These are phyloP conservation scores for Platysternon megacephalum DNA, from an alignment of 2,113 vertebrate species.

Conservation along the genomic window DNA sequence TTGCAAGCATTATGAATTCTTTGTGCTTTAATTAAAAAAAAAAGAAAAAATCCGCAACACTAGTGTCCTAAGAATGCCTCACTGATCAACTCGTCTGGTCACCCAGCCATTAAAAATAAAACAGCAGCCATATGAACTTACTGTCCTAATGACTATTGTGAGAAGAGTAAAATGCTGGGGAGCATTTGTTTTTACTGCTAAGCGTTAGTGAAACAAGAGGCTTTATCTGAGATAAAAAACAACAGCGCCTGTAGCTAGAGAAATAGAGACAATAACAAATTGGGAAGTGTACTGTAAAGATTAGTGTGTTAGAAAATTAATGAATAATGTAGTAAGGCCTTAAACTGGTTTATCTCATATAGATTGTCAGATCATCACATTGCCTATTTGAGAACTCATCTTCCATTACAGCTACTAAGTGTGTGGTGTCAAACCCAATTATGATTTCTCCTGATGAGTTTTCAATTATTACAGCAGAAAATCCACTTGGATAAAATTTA, in stretches of 20 bases:
- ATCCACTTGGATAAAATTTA: background rate
- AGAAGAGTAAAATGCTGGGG: background rate
- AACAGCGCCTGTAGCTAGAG: slow-evolving; percentile 8
- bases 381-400: slow-evolving; percentile 59
- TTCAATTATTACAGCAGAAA: slow-evolving; percentile 46
- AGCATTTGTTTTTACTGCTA: background rate
- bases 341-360: slow-evolving; percentile 64
- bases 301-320: slow-evolving; percentile 48
- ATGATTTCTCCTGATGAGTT: slow-evolving; percentile 33
- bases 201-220: slow-evolving; percentile 54
- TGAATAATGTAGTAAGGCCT: slow-evolving; percentile 64
- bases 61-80: background rate
- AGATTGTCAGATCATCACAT: slow-evolving; percentile 58
- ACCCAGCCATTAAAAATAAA: background rate
- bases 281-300: slow-evolving; percentile 50
- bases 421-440: slow-evolving; percentile 50
- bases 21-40: background rate
- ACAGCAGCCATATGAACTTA: background rate
- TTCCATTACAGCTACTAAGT: slow-evolving; percentile 41
- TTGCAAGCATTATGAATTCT: background rate
- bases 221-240: slow-evolving; percentile 53
- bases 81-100: background rate
- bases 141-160: background rate
- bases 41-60: background rate
- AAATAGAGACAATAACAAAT: slow-evolving; percentile 23